These are phyloP conservation scores for Vireo griseus DNA, from an alignment of 2,797 vertebrate genomes.

Conservation along the genomic window DNA sequence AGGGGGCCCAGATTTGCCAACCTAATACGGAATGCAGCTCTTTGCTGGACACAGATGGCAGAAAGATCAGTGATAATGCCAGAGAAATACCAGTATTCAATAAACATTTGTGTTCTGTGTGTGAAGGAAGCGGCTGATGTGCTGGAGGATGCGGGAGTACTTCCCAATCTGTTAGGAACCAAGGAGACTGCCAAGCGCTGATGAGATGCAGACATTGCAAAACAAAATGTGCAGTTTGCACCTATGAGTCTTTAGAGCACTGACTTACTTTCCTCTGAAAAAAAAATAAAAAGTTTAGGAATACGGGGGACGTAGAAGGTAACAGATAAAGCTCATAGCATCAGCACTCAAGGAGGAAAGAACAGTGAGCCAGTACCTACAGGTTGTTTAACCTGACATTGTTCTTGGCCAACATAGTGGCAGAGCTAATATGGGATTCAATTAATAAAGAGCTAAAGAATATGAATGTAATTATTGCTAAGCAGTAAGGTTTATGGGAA, in stretches of 20 bases:
- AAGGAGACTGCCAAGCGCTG: not conserved
- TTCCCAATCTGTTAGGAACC: not conserved
- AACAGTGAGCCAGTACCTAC: not conserved
- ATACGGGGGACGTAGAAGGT: not conserved
- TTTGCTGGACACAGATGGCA: constrained; percentile 3
- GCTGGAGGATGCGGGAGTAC: not conserved
- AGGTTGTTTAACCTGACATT: not conserved
- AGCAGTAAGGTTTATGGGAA: constrained; percentile 20
- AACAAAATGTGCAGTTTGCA: constrained; percentile 20
- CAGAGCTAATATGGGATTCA: constrained; percentile 15
- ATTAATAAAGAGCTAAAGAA: constrained; percentile 30
- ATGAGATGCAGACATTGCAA: not conserved
- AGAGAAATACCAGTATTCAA: not conserved
- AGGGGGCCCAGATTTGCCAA: not conserved
- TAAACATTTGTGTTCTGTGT: not conserved
- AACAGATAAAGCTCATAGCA: not conserved
- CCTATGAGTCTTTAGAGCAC: not conserved
- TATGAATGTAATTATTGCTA: constrained; percentile 38
- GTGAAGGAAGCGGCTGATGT: not conserved
- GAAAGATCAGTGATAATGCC: constrained; percentile 15
- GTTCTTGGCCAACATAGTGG: not conserved
- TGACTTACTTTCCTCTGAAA: not conserved
- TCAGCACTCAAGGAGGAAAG: not conserved
- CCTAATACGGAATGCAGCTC: not conserved
- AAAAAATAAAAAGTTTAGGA: not conserved